Conservation (phyloP, 1,140 invertebrate species). For the Portunus trituberculatus region DNA sequence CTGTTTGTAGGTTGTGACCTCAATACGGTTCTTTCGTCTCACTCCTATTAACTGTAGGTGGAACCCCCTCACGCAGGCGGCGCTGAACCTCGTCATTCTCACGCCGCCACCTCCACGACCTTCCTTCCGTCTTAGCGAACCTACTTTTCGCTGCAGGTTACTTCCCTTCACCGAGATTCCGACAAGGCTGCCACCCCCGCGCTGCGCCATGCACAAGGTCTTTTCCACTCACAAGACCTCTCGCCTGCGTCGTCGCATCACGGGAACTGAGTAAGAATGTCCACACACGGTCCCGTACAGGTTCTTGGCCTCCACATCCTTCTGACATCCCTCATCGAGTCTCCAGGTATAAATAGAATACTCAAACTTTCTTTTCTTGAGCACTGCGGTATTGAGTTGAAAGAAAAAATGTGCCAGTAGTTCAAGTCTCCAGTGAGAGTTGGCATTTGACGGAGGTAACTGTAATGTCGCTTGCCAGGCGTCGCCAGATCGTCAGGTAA, state of each 20-base stretch:
- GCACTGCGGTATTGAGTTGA: background rate
- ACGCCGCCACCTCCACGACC: conserved; percentile 7
- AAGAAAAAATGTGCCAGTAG: background rate
- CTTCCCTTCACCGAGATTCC: conserved; percentile 57
- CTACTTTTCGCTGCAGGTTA: background rate
- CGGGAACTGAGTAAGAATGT: too few species aligned
- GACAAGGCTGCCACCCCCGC: conserved; percentile 52
- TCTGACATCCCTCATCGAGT: too few species aligned
- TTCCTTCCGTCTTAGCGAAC: background rate
- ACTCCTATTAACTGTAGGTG: background rate
- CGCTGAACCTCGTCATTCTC: background rate
- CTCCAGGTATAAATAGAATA: background rate
- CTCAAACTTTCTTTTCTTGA: background rate
- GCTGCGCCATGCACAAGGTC: conserved; percentile 53
- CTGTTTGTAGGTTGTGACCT: conserved; percentile 64
- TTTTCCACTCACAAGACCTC: conserved; percentile 23
- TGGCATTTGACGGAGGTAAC: conserved; percentile 54
- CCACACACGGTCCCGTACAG: too few species aligned
- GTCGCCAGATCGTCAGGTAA: background rate
- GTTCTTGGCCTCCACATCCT: too few species aligned
- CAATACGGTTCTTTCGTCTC: conserved; percentile 38
- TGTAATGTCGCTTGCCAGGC: conserved; percentile 48
- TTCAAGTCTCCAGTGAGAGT: background rate
- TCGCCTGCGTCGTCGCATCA: background rate
- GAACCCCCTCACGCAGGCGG: background rate